A percentile compares a stretch with the other conserved stretches of the same genome.
Conservation (phyloP, 2,113 vertebrate genomes). For the Mola mola region DNA sequence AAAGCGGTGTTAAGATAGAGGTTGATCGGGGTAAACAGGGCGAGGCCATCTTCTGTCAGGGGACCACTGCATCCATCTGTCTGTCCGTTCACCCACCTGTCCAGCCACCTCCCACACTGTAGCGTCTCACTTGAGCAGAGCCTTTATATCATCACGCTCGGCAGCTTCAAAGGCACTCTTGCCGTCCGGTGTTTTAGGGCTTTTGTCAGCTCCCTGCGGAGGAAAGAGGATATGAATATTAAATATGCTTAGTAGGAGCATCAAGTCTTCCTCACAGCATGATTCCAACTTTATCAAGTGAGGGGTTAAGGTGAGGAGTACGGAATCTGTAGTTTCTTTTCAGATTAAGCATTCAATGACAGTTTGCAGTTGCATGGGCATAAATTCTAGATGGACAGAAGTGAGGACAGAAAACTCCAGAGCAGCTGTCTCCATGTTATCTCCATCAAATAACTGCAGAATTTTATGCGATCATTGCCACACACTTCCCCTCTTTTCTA, state of each 20-base stretch:
- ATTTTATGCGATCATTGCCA: too few relatives aligned
- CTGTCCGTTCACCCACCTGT: conserved; percentile 72
- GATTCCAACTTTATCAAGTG: conserved; percentile 11
- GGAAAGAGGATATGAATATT: conserved; percentile 47
- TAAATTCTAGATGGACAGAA: too few relatives aligned
- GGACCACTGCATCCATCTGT: conserved; percentile 76
- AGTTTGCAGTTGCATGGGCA: too few relatives aligned
- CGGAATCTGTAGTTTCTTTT: too few relatives aligned
- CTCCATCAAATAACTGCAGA: too few relatives aligned
- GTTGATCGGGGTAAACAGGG: conserved; percentile 78
- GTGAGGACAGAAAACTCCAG: too few relatives aligned
- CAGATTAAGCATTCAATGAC: too few relatives aligned
- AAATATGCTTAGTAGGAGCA: conserved; percentile 23
- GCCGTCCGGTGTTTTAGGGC: conserved; percentile 88
- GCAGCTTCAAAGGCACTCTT: conserved; percentile 87
- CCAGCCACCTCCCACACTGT: conserved; percentile 36
- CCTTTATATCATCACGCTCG: conserved; percentile 89
- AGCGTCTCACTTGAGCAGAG: conserved; percentile 88
- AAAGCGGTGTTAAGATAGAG: conserved; percentile 88
- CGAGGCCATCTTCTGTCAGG: conserved; percentile 78
- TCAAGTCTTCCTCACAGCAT: conserved; percentile 2
- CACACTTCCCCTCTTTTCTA: too few relatives aligned
- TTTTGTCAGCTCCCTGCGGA: conserved; percentile 93
- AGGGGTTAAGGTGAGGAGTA: conserved; percentile 16
- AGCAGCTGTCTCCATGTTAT: too few relatives aligned